Evolutionary conservation across 2,888 invertebrate genomes (phyloP), one percentile per base, ranked within the genome.

Genomic region (Escarpia spicata): DNA sequence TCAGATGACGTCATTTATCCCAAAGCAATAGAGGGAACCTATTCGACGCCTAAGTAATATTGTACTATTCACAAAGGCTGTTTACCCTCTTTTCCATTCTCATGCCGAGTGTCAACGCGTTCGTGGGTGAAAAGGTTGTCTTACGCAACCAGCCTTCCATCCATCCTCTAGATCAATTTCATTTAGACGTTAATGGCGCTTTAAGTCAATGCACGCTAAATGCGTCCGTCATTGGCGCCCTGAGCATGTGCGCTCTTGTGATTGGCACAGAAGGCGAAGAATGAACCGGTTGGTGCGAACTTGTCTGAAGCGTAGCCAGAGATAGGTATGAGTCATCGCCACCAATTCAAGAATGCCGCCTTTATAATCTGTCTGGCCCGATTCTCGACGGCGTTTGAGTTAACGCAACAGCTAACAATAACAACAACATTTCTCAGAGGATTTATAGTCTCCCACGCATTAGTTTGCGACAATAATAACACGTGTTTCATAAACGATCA

Each of bases 151-250:
- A 26, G 19, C n/a, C 75, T 26, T 75, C 75, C 75, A 75, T 75
- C 75, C 75, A 75, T 75, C 75, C 26, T 26, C 19, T 26, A 26
- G 26, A 6, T 26, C 75, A 75, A 75, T 75, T 75, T 75, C 26
- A 75, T 75, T 75, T 75, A 75, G 75, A 75, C 75, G 26, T 75
- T 75, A 75, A 75, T 75, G 75, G 75, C 75, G 26, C 75, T 75
- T 75, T 75, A 75, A 75, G 75, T 75, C n/a, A 75, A 75, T 75
- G 75, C 75, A 75, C 19, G 75, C 75, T 75, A 75, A 75, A 75
- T 75, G 75, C n/a, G 26, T 26, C n/a, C 6, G n/a, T 37, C 37
- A 1, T 37, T 37, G 26, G n/a, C 75, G 75, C 75, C 75, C n/a
- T 26, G 75, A 75, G 75, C 75, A 19, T 3, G 26, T 75, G 26